Evolutionary conservation across 2,888 invertebrate species (phyloP).

Genomic region (Hypomecis punctinalis): DNA sequence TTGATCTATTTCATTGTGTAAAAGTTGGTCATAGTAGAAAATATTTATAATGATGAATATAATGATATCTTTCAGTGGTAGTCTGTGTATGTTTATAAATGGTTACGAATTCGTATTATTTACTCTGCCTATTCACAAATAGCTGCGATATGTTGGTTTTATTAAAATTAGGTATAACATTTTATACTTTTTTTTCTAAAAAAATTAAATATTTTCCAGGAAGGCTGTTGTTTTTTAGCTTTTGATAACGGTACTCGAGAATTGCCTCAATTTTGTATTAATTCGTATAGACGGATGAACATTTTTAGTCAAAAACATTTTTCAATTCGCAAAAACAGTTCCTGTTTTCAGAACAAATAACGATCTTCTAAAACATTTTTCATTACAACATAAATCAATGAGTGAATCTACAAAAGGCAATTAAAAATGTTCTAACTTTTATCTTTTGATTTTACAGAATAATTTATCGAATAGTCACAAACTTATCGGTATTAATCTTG

Average conservation of each 20-base stretch:
- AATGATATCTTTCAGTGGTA: no score
- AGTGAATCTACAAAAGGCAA: background rate
- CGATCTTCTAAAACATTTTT: background rate
- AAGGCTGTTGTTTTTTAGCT: background rate
- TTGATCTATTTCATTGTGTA: no score
- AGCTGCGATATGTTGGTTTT: no score
- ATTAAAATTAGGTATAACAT: no score
- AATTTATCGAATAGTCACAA: no score
- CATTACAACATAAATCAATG: background rate
- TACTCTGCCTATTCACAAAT: no score
- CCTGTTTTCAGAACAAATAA: background rate
- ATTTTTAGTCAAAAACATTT: slow-evolving; percentile 8
- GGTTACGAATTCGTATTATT: no score
- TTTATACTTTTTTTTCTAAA: no score
- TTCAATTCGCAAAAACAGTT: slow-evolving; percentile 9
- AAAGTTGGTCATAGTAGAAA: no score
- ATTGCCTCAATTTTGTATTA: background rate
- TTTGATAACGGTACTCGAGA: background rate
- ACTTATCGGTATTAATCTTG: no score
- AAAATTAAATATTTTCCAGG: background rate
- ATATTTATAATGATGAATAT: no score
- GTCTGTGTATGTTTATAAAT: no score
- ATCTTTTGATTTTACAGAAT: background rate
- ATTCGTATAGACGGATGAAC: background rate
- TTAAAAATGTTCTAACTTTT: background rate